phyloP scores from a whole-genome alignment of 2,888 invertebrate genomes.

The Branchipolynoe longqiensis region DNA sequence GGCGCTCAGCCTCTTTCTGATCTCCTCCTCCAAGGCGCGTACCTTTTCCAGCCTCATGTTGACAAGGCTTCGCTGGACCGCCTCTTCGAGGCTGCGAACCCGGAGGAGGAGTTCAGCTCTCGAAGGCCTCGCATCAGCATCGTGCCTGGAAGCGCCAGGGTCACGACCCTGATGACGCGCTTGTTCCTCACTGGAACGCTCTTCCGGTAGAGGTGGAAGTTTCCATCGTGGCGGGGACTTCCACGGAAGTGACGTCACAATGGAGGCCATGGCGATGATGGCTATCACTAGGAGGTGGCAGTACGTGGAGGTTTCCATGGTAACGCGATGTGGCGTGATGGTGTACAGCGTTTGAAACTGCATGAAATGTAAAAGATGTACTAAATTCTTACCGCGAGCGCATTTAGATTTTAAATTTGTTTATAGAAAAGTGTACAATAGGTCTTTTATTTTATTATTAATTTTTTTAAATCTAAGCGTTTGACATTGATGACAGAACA shows the following conservation, averaged over 20 bases:
- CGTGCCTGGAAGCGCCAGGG: not conserved
- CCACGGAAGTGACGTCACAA: slow-evolving; percentile 51
- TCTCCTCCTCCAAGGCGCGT: slow-evolving; percentile 2
- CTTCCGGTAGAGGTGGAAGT: slow-evolving; percentile 30
- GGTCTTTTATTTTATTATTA: too few species aligned
- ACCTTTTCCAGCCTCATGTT: not conserved
- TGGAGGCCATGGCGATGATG: not conserved
- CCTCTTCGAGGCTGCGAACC: slow-evolving; percentile 21
- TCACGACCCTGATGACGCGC: too few species aligned
- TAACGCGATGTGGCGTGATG: not conserved
- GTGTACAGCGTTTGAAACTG: not conserved
- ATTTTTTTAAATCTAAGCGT: too few species aligned
- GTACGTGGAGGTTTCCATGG: not conserved
- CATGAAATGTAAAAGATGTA: not conserved
- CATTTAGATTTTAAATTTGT: too few species aligned
- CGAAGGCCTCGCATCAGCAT: too few species aligned
- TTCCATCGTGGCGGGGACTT: slow-evolving; percentile 43
- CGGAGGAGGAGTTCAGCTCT: not conserved
- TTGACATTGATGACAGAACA: too few species aligned
- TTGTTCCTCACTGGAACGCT: not conserved
- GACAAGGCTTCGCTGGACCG: slow-evolving; percentile 11
- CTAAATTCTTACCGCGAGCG: too few species aligned
- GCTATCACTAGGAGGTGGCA: not conserved
- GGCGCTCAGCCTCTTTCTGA: not conserved
- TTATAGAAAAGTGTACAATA: too few species aligned